Percentiles rank a stretch among this genome's conserved stretches.
Evolutionary conservation across 2,113 vertebrate species (phyloP).

Genomic region (Grammomys dolichurus): DNA sequence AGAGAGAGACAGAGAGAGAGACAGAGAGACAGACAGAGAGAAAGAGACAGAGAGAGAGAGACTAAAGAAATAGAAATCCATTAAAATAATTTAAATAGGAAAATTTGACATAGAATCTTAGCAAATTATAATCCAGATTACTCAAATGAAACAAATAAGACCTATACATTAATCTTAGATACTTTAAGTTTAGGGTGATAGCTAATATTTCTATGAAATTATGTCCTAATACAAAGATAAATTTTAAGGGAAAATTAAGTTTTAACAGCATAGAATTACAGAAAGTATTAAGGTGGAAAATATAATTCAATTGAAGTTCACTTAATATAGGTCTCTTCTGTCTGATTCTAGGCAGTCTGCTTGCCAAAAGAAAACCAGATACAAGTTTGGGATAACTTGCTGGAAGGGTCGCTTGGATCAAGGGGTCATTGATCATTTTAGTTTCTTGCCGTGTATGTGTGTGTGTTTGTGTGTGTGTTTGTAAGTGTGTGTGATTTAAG

Average conservation of each 20-base stretch:
- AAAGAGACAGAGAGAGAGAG: neutral
- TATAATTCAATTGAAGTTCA: neutral
- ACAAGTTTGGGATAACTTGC: neutral
- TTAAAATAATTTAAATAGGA: neutral
- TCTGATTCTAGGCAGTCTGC: neutral
- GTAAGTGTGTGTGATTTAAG: neutral
- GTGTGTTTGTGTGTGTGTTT: neutral
- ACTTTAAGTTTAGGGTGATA: neutral
- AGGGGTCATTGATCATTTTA: neutral
- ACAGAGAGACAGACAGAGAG: neutral
- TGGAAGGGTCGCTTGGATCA: neutral
- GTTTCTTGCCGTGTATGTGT: neutral
- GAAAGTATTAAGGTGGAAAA: neutral
- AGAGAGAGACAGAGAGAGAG: neutral
- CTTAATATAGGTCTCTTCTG: neutral
- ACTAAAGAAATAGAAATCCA: neutral
- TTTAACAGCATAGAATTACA: neutral
- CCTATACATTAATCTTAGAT: neutral
- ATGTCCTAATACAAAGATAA: neutral
- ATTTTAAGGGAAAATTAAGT: constrained; percentile 19
- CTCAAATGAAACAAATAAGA: neutral
- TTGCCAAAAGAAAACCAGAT: constrained; percentile 33
- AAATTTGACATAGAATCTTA: neutral
- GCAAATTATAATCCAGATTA: neutral
- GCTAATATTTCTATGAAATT: constrained; percentile 32